Conservation (phyloP, 1,140 invertebrate species). For the Temnothorax nylanderi region DNA sequence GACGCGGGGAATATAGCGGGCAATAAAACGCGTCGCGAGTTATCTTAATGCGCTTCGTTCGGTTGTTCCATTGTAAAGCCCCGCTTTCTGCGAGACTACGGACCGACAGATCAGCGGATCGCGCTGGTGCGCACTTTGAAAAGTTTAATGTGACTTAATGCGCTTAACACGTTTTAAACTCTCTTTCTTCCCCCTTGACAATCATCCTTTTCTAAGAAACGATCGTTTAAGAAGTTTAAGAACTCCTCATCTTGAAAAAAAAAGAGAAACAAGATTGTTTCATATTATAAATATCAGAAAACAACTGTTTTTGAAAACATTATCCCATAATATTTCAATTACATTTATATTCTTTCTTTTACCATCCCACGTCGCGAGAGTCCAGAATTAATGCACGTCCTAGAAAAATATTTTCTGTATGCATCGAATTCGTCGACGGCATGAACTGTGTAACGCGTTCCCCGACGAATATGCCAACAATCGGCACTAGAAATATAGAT, state of each 20-base stretch:
- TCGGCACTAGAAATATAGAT: slow-evolving; percentile 54
- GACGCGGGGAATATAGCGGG: slow-evolving; percentile 11
- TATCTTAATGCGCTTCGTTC: neutral
- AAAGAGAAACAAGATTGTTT: neutral
- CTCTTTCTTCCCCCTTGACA: neutral
- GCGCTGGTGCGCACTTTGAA: neutral
- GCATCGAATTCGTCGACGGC: slow-evolving; percentile 45
- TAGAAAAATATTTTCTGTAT: slow-evolving; percentile 17
- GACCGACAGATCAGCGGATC: neutral
- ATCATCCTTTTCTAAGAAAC: neutral
- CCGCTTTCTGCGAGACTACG: slow-evolving; percentile 1
- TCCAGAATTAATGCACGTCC: neutral
- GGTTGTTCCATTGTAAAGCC: neutral
- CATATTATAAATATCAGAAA: neutral
- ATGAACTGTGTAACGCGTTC: slow-evolving; percentile 49
- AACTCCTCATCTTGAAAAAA: neutral
- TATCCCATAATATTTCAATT: neutral
- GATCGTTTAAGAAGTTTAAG: neutral
- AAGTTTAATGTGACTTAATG: neutral
- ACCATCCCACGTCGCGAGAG: neutral
- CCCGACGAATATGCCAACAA: slow-evolving; percentile 48
- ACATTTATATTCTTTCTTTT: neutral
- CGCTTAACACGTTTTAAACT: neutral
- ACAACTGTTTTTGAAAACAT: neutral
- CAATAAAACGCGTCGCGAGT: slow-evolving; percentile 24